These are phyloP conservation scores for Drosophila helvetica DNA, from an alignment of 2,888 invertebrate genomes.

Conservation along the genomic window DNA sequence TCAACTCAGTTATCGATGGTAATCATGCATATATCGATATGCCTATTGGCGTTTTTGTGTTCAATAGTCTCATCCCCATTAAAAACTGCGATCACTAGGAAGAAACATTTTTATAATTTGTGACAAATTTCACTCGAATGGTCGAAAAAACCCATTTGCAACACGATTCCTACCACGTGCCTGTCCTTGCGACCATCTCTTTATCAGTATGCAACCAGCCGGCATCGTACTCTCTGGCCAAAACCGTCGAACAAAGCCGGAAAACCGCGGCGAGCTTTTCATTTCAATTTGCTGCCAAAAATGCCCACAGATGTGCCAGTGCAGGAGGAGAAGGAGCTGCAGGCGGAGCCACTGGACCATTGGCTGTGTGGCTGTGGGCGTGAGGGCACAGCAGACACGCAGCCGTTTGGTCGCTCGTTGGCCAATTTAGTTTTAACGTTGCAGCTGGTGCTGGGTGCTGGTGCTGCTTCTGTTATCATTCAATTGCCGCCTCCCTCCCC, in stretches of 20 bases:
- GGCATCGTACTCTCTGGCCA: constrained; percentile 21
- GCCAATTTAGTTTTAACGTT: constrained; percentile 66
- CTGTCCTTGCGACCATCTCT: constrained; percentile 36
- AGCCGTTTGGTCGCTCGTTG: constrained; percentile 59
- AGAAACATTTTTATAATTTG: background rate
- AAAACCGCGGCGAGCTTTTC: constrained; percentile 61
- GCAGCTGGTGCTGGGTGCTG: constrained; percentile 14
- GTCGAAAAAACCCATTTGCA: background rate
- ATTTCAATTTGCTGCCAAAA: constrained; percentile 66
- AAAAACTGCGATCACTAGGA: background rate
- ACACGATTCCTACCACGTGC: constrained; percentile 30
- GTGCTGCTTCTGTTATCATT: constrained; percentile 62
- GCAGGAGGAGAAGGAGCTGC: background rate
- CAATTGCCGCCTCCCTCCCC: constrained; percentile 60
- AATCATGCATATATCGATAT: background rate
- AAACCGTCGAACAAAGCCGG: constrained; percentile 57
- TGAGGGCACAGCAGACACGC: constrained; percentile 49
- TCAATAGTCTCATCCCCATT: background rate
- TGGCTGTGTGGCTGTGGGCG: background rate
- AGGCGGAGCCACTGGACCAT: background rate
- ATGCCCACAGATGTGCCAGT: constrained; percentile 30
- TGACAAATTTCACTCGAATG: constrained; percentile 8
- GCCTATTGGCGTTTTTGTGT: background rate
- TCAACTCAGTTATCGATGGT: background rate
- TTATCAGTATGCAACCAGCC: constrained; percentile 47